Evolutionary conservation across 2,888 invertebrate genomes (phyloP), one percentile per base, ranked within the genome.

Genomic region (Caenorhabditis sp.): DNA sequence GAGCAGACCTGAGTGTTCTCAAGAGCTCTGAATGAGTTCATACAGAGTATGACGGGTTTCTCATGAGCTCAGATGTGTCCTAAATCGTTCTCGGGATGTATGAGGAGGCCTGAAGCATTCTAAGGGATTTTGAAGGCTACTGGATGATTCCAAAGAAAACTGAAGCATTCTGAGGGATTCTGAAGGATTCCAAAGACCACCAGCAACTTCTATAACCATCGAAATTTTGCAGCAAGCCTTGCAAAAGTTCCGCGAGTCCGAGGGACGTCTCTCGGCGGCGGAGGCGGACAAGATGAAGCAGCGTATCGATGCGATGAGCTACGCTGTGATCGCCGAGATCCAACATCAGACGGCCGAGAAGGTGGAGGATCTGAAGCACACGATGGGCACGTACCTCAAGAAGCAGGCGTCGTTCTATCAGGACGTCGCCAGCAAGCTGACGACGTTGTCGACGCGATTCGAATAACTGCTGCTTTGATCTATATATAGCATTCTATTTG

Each of bases 341-440:
- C 95, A 95, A 89, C 96, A 98, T 93, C 97, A 98, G 93, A 96
- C 97, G 92, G 93, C 94, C 31, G 96, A 97, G 92, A 89, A 89
- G 79, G 87, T 96, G 59, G 94, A 94, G 51, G 97, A 98, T 93
- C 94, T 97, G 89, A 96, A 95, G 91, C 94, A 94, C 74, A 95
- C 96, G 64, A 95, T 98, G 94, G 95, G 96, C 92, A 94, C 94
- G 84, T 97, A 96, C 93, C 94, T 98, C 80, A 94, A 94, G 86
- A 96, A 96, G 90, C 98, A 98, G 94, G 96, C 98, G 44, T 94
- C 94, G 72, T 98, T 98, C 94, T 97, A 98, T 94, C 95, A 96
- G 93, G 95, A 95, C 28, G 85, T 91, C 41, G 90, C 91, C 31
- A 86, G 88, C 38, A 89, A 89, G 58, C 75, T 91, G 49, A 66